A percentile compares a stretch with the other conserved stretches of the same genome.
phyloP scores from a whole-genome alignment of 2,888 invertebrate species.

The Cataglyphis cursor region DNA sequence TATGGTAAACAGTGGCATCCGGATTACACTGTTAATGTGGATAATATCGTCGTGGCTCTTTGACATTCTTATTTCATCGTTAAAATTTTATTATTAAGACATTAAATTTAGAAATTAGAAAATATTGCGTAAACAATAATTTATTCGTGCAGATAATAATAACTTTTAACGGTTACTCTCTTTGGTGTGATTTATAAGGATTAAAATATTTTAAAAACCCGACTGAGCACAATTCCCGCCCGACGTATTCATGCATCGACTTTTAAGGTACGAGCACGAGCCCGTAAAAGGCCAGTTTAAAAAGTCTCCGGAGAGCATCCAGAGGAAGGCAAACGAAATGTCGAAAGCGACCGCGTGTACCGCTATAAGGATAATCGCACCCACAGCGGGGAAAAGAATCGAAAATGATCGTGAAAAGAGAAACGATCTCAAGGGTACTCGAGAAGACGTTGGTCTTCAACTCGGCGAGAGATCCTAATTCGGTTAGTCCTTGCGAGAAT shows the following conservation, averaged over 20 bases:
- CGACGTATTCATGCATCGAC: constrained; percentile 40
- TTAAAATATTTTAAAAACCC: constrained; percentile 34
- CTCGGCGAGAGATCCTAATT: constrained; percentile 15
- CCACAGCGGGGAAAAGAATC: constrained; percentile 10
- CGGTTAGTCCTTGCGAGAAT: constrained; percentile 4
- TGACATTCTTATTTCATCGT: background rate
- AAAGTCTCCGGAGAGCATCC: constrained; percentile 56
- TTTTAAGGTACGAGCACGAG: constrained; percentile 65
- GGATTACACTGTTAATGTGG: background rate
- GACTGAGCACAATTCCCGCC: background rate
- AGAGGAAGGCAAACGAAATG: constrained; percentile 14
- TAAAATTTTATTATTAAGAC: background rate
- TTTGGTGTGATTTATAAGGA: background rate
- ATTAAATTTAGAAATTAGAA: background rate
- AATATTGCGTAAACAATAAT: background rate
- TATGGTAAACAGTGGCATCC: constrained; percentile 30
- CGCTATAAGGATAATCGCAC: constrained; percentile 56
- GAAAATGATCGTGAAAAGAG: constrained; percentile 11
- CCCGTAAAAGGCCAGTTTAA: constrained; percentile 70
- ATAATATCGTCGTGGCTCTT: background rate
- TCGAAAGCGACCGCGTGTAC: constrained; percentile 19
- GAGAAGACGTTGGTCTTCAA: background rate
- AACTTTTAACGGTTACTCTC: constrained; percentile 5
- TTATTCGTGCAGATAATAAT: background rate
- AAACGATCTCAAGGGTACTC: constrained; percentile 20